Percentiles rank a stretch among this genome's conserved stretches.
These are phyloP conservation scores for Operophtera brumata DNA, from an alignment of 2,888 invertebrate species.

Conservation along the genomic window DNA sequence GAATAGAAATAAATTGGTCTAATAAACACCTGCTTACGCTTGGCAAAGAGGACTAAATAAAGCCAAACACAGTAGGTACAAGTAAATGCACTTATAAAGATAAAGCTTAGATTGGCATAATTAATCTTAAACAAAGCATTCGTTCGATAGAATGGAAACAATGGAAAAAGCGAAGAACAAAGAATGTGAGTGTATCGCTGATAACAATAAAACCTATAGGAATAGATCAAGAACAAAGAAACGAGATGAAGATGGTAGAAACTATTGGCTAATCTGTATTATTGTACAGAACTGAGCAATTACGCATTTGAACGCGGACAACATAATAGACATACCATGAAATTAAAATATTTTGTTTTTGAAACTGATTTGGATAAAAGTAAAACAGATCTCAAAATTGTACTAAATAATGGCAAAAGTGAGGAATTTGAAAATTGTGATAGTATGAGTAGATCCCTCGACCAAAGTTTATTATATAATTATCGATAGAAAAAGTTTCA, in stretches of 20 bases:
- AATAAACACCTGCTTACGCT: background rate
- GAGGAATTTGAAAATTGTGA: background rate
- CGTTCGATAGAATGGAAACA: slow-evolving; percentile 26
- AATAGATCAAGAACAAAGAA: slow-evolving; percentile 26
- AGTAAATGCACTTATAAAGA: slow-evolving; percentile 16
- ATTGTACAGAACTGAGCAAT: slow-evolving; percentile 16
- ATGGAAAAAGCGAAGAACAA: slow-evolving; percentile 33
- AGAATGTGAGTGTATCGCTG: slow-evolving; percentile 27
- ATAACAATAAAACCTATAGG: slow-evolving; percentile 32
- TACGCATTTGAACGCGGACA: slow-evolving; percentile 21
- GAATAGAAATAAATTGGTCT: background rate
- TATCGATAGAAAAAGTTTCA: no score
- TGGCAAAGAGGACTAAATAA: slow-evolving; percentile 1
- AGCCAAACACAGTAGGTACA: slow-evolving; percentile 9
- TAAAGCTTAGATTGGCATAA: slow-evolving; percentile 24
- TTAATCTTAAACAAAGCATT: slow-evolving; percentile 32
- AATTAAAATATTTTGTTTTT: slow-evolving; percentile 7
- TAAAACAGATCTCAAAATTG: background rate
- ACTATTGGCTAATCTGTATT: slow-evolving; percentile 1
- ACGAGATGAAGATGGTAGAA: slow-evolving; percentile 9
- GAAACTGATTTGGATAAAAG: slow-evolving; percentile 6
- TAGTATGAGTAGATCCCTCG: background rate
- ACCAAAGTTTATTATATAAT: no score
- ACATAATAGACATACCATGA: slow-evolving; percentile 8
- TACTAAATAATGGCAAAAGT: background rate